Evolutionary conservation across 1,140 invertebrate genomes (phyloP), one percentile per base, ranked within the genome.

Genomic region (Heliconius congener): DNA sequence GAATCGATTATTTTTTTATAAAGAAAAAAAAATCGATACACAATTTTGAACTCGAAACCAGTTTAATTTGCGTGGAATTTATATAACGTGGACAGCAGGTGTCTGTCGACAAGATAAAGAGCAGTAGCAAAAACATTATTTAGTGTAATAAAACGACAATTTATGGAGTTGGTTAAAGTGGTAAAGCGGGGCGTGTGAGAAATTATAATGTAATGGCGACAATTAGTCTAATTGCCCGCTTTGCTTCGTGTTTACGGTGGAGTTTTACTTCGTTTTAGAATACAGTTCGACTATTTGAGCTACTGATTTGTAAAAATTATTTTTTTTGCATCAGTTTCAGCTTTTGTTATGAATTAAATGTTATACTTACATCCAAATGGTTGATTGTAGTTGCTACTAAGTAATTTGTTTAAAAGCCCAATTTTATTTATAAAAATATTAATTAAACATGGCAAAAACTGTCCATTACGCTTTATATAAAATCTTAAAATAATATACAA

Each of bases 161-260:
- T 80, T 80, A 80, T 76, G 66, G 19, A 75, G 66, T 75, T 74
- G 34, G 60, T 76, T 23, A 71, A 73, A 76, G 71, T 76, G 79
- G 71, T 55, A 73, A 71, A 71, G 78, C 73, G 78, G 71, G 60
- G 79, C 74, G 79, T 52, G 74, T 77, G 80, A 82, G 83, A 81
- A 86, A 84, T 86, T 80, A 84, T 81, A 80, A 74, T 78, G 77
- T 82, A 83, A 86, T 84, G 60, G 71, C 71, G 70, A 71, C 73
- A 86, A 86, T 86, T 84, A 86, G 80, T 66, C 79, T 84, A 85
- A 87, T 85, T 79, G 83, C 74, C 23, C 77, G 79, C 75, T 82
- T 81, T 79, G 74, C 74, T 80, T 75, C 78, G 27, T 66, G 60
- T 66, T 87, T 84, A 87, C 85, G 84, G 76, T 52, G 55, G 81